Conservation (phyloP, 2,113 vertebrate genomes). For the Lipophrys pholis region DNA sequence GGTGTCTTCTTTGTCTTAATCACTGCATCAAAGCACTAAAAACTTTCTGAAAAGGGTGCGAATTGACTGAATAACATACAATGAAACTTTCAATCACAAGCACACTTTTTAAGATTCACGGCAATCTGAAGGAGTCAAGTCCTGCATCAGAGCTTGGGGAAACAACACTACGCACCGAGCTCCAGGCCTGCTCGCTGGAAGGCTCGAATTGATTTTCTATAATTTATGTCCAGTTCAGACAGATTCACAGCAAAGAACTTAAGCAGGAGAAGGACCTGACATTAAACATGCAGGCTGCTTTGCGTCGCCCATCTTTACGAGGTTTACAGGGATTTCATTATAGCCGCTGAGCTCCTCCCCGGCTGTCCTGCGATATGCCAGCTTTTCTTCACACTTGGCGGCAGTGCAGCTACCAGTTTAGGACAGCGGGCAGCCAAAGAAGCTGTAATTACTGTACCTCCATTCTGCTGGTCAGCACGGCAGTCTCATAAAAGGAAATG, state of each 20-base stretch:
- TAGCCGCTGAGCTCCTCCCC: slow-evolving; percentile 48
- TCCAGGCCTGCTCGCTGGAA: slow-evolving; percentile 5
- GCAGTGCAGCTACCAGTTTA: slow-evolving; percentile 31
- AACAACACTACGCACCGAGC: slow-evolving; percentile 3
- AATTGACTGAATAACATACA: background rate
- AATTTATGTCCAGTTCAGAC: slow-evolving; percentile 48
- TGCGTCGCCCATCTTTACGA: slow-evolving; percentile 27
- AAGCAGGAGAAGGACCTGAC: slow-evolving; percentile 26
- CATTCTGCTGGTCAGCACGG: slow-evolving; percentile 75
- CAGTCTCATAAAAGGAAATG: slow-evolving; percentile 71
- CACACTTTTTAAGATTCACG: background rate
- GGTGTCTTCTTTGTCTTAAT: too few relatives aligned
- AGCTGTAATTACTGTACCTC: slow-evolving; percentile 64
- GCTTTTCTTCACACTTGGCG: slow-evolving; percentile 60
- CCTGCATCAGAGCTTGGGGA: slow-evolving; percentile 1
- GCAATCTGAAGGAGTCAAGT: background rate
- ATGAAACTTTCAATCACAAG: too few relatives aligned
- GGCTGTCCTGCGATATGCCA: slow-evolving; percentile 45
- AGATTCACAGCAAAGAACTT: slow-evolving; percentile 37
- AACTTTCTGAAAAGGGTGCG: background rate
- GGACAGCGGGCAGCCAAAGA: slow-evolving; percentile 34
- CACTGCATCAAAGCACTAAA: background rate
- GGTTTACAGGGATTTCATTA: slow-evolving; percentile 54
- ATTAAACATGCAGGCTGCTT: slow-evolving; percentile 38
- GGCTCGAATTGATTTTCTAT: slow-evolving; percentile 48